Base-by-base conservation (phyloP, 2,888 invertebrate genomes). In the Neoascia interrupta region DNA sequence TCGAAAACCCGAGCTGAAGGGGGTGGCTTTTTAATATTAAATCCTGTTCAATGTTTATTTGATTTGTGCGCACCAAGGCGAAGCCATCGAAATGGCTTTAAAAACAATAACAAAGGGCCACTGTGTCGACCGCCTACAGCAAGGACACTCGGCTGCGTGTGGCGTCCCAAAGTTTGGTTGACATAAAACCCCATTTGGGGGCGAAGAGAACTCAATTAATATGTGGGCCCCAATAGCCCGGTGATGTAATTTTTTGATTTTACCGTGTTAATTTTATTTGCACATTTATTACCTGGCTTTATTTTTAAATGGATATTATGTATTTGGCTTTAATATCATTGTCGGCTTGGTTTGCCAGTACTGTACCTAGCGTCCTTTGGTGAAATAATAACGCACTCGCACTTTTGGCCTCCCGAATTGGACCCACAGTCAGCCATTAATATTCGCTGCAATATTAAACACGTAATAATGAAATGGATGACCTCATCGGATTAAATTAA, bases 401-500 rank as follows among this genome's bases (percentile, higher is more conserved):
- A 49, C 16, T 68, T 13, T n/a, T 39, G 39, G 34, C 11, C 37
- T 56, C 56, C 53, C 43, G 72, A 37, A 79, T 61, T 68, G 73
- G 73, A 79, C 79, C 61, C n/a, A n/a, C n/a, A n/a, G 43, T 56
- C 73, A 51, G 64, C 43, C 79, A 79, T 73, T 79, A 79, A 79
- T 73, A 79, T 79, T 53, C 61, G 73, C 66, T 79, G 73, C 73
- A 79, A 79, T 79, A 73, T 79, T 79, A 79, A 79, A 79, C 73
- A 73, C 73, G 73, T 73, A 73, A 79, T 73, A 79, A 79, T 79
- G 72, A 79, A 73, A 79, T 79, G 79, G 79, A 79, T 79, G 79
- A 79, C 79, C 79, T 79, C 79, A 73, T 79, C 66, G 73, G 66
- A 79, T 79, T 79, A 79, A 73, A 79, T 79, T 79, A 79, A 79